Evolutionary conservation across 2,113 vertebrate genomes (phyloP), one percentile per base, ranked within the genome.

Genomic region (Corapipo altera): DNA sequence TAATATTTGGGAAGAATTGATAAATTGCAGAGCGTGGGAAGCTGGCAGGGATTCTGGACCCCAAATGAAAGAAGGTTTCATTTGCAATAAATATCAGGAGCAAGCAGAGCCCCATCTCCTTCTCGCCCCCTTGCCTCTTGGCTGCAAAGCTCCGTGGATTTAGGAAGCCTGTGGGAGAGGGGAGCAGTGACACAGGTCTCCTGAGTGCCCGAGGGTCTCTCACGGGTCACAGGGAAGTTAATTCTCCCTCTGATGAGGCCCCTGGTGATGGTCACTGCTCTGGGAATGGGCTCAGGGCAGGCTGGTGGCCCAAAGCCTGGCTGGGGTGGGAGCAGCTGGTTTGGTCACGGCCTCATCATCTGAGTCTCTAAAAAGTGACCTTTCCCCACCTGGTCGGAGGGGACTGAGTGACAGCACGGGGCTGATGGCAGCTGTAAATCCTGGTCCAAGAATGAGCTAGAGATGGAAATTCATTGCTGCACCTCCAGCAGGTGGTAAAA

Each of bases 401-500:
- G 80, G 61, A 46, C 85, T 59, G 87, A 74, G 39, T 89, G 95
- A 75, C 52, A 89, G 95, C 90, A 81, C 12, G 18, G 89, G 77
- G 93, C 89, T 93, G 95, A 74, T 65, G 75, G 89, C 86, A 94
- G 96, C 93, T 75, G 66, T 96, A 91, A 95, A 96, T 95, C 95
- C 85, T 46, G 66, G 85, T 33, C 83, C 62, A 71, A 55, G 88
- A 89, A 88, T 12, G 85, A 94, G 70, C 28, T 71, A 61, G 96
- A 74, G 90, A 85, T 61, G 90, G 95, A 91, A 74, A 96, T 93
- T 87, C 92, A 95, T 82, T 64, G 87, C 93, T 32, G 66, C 81
- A 88, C 92, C 88, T 96, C 57, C 88, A 51, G 88, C 90, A 89
- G 95, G 93, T 95, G 95, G 92, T 94, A 93, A 96, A 95, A 89